Evolutionary conservation across 2,797 vertebrate genomes (phyloP).

Genomic region (Pempheris klunzingeri): DNA sequence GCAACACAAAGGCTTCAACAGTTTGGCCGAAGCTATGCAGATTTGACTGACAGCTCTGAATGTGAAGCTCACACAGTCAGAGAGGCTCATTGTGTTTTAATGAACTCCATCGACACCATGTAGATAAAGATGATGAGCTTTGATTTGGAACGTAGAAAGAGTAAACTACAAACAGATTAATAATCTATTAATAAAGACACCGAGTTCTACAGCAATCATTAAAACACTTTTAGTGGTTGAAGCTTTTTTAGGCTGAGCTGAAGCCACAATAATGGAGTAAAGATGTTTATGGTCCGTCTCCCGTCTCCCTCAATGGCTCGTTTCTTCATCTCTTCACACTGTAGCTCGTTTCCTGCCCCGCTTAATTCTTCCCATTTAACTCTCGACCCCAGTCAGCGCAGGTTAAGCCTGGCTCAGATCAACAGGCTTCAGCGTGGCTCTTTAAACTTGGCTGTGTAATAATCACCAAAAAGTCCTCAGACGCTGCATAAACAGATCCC

Average conservation of each 20-base stretch:
- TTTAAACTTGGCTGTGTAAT: conserved; percentile 43
- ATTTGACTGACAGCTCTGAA: conserved; percentile 65
- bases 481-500: neutral
- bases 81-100: conserved; percentile 62
- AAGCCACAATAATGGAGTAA: neutral
- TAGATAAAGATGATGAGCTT: conserved; percentile 53
- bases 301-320: neutral
- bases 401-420: conserved; percentile 48
- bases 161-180: conserved; percentile 14
- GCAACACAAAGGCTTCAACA: conserved; percentile 60
- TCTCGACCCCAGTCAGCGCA: conserved; percentile 28
- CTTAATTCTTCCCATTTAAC: conserved; percentile 36
- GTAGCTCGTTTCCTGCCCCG: conserved; percentile 6
- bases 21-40: conserved; percentile 52
- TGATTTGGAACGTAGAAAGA: conserved; percentile 33
- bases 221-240: neutral
- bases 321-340: conserved; percentile 15
- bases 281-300: neutral
- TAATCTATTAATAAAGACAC: conserved; percentile 17
- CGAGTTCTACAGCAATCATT: neutral
- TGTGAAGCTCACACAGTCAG: conserved; percentile 46
- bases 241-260: conserved; percentile 19
- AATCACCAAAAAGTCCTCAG: conserved; percentile 27
- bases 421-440: conserved; percentile 34
- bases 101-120: conserved; percentile 50